Evolutionary conservation across 1,140 invertebrate species (phyloP), one percentile per base, ranked within the genome.

Genomic region (Anastatus disparis): DNA sequence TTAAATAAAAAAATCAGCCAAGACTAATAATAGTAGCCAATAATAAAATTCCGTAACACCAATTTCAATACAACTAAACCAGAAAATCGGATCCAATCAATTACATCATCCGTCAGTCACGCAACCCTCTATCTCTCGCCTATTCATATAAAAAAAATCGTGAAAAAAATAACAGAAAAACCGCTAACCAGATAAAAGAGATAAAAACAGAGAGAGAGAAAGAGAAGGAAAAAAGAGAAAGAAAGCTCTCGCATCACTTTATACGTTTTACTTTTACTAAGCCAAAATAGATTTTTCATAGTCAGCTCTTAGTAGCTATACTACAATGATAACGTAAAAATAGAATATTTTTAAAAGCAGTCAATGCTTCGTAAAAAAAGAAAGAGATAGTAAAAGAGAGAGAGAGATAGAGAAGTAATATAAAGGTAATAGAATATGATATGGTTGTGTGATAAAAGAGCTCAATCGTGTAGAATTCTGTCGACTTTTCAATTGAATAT

Each of bases 251-350:
- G 29, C 15, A n/a, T n/a, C 27, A 53, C 2, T 35, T 4, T 55
- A 0, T 20, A 55, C 17, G 12, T 55, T 42, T n/a, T n/a, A n/a
- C 20, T 17, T 2, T 10, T 15, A 9, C n/a, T 35, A 24, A 6
- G n/a, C n/a, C n/a, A n/a, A n/a, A 35, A 31, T 56, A 67, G 38
- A 46, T 67, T 67, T 56, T 46, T 67, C 27, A 56, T 56, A 38
- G 50, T 35, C n/a, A n/a, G 26, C 12, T 10, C n/a, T n/a, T n/a
- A n/a, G 15, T 27, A 6, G 3, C 8, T 26, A 26, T 22, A n/a
- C 15, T 10, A 35, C 31, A 35, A 4, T 35, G 31, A 6, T 35
- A 4, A 10, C 31, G 31, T 35, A 35, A 35, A 10, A 35, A 35
- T 35, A 35, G 31, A 35, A n/a, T n/a, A n/a, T n/a, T n/a, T n/a